Evolutionary conservation across 2,797 vertebrate genomes (phyloP).

Genomic region (Sarcoramphus papa): DNA sequence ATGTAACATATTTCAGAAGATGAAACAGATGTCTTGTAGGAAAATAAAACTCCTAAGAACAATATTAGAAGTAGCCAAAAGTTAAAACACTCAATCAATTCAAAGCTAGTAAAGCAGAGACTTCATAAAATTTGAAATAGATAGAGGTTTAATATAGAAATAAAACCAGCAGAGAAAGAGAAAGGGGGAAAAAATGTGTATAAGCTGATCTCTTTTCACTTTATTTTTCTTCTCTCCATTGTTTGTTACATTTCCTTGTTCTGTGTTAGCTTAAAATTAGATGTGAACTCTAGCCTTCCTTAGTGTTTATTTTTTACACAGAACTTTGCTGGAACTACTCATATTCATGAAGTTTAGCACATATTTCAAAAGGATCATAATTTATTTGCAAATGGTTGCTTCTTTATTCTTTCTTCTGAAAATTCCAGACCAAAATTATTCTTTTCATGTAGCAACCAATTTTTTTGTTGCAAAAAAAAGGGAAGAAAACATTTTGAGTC

Average conservation of each 20-base stretch:
- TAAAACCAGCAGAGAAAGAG: not conserved
- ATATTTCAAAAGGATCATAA: not conserved
- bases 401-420: not conserved
- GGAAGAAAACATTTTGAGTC: not conserved
- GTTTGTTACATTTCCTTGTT: not conserved
- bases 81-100: not conserved
- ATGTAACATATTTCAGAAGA: not conserved
- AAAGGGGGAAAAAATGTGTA: fast-evolving
- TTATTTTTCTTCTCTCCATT: not conserved
- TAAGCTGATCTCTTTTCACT: not conserved
- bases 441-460: not conserved
- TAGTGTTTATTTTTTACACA: not conserved
- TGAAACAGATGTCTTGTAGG: not conserved
- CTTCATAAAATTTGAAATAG: not conserved
- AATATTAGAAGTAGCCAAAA: not conserved
- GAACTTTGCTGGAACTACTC: not conserved
- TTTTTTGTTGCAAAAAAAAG: not conserved
- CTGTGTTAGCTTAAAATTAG: not conserved
- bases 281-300: not conserved
- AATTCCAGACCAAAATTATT: not conserved
- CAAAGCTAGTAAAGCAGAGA: not conserved
- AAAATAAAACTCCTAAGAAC: not conserved
- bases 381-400: not conserved
- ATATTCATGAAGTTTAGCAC: fast-evolving
- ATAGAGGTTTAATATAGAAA: not conserved